Evolutionary conservation across 1,140 invertebrate species (phyloP), one percentile per base, ranked within the genome.

Genomic region (Drosophila ficusphila): DNA sequence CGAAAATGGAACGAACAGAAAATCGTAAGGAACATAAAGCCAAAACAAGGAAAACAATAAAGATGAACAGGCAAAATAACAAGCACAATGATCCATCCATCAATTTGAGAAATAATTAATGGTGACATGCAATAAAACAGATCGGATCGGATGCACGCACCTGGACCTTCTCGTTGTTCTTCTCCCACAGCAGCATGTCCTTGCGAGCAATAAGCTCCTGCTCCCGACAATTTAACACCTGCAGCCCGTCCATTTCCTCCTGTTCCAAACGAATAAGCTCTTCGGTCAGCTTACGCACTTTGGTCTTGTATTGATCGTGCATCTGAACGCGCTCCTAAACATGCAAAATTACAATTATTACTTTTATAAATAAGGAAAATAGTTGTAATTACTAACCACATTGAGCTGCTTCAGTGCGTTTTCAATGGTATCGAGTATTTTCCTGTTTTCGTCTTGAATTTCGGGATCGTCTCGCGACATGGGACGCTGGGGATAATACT

Each of bases 321-420:
- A 91, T 91, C 51, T 91, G 90, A 25, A 91, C 90, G 23, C 91
- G 89, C 65, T 91, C 90, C 90, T 91, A 0, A 23, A n/a, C 2
- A 1, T 3, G 6, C 19, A 4, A 11, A 7, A n/a, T 2, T 7
- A 6, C 3, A 2, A 8, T 23, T 25, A 25, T 8, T 42, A 9
- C 1, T 3, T 3, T 4, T 14, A 21, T 6, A 4, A 2, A 11
- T 21, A 16, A 25, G 2, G n/a, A 0, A 14, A 8, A 9, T 11
- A 3, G 1, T 8, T 12, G n/a, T 11, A 16, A 8, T 3, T 14
- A 53, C 57, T 54, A 64, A 94, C 94, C 91, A 93, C 92, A 78
- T 94, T 94, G 0, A 94, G 86, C 76, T 94, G 93, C 54, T 92
- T 92, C 42, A 94, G 92, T 2, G 93, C 94, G 77, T 92, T 89